Evolutionary conservation across 2,113 vertebrate genomes (phyloP).

Genomic region (Cepphus grylle): DNA sequence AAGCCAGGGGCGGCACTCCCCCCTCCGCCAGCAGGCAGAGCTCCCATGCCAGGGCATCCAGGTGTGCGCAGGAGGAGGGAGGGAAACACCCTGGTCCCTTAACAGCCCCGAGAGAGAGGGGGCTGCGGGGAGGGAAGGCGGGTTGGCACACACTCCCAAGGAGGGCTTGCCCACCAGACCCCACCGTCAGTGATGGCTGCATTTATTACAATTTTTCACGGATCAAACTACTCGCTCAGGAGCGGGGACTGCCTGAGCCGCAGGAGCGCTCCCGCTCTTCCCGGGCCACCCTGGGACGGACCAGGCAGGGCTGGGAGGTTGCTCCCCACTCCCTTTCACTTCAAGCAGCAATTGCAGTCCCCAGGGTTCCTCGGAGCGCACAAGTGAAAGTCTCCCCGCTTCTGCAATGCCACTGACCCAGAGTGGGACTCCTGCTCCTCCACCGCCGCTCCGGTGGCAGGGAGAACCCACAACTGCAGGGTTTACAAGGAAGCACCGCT

Average conservation of each 20-base stretch:
- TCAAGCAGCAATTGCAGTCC: neutral
- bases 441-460: rapidly evolving
- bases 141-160: neutral
- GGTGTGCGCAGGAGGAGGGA: neutral
- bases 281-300: rapidly evolving
- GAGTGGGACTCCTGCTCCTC: neutral
- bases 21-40: neutral
- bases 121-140: neutral
- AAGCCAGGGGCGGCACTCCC: neutral
- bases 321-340: slow-evolving; percentile 2
- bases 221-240: too few relatives aligned
- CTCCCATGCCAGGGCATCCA: neutral
- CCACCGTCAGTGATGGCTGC: neutral
- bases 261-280: rapidly evolving
- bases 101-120: neutral
- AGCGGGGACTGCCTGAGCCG: rapidly evolving
- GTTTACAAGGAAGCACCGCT: neutral
- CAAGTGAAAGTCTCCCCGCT: neutral
- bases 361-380: neutral
- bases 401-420: neutral
- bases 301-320: neutral
- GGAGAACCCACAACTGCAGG: neutral
- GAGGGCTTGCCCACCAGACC: neutral
- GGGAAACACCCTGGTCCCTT: neutral
- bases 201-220: neutral